Conservation (phyloP, 2,113 vertebrate genomes). For the Helogale parvula region DNA sequence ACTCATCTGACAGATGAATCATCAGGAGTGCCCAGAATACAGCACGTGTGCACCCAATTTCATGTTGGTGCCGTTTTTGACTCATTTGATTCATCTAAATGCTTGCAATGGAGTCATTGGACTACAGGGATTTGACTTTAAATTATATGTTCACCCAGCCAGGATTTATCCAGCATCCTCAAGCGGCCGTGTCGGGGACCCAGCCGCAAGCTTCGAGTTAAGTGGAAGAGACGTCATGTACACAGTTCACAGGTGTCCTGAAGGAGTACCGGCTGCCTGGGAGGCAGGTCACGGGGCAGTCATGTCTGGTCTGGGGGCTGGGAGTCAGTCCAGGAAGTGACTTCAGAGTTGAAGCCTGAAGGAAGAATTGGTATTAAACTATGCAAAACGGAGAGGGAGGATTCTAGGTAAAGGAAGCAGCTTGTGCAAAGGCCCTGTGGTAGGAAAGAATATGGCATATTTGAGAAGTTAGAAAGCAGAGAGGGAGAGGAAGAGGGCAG, state of each 20-base stretch:
- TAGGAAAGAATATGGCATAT: neutral
- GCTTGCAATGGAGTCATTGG: neutral
- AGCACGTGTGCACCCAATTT: too few species aligned
- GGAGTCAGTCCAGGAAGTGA: neutral
- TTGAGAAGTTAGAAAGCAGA: neutral
- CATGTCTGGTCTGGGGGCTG: neutral
- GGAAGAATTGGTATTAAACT: neutral
- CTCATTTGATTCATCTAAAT: neutral
- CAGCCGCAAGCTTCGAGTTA: neutral
- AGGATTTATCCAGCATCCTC: neutral
- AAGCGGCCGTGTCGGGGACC: neutral
- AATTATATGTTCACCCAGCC: neutral
- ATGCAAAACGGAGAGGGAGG: neutral
- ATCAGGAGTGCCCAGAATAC: too few species aligned
- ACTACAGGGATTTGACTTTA: neutral
- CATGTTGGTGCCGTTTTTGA: neutral
- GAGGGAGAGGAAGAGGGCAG: neutral
- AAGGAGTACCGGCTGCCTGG: neutral
- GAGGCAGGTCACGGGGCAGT: neutral
- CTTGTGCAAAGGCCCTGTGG: neutral
- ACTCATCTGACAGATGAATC: neutral
- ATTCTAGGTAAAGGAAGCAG: neutral
- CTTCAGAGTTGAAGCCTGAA: neutral
- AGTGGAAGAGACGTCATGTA: neutral
- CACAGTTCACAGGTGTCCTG: too few species aligned